phyloP scores from a whole-genome alignment of 2,797 vertebrate genomes.

The Peromyscus eremicus region DNA sequence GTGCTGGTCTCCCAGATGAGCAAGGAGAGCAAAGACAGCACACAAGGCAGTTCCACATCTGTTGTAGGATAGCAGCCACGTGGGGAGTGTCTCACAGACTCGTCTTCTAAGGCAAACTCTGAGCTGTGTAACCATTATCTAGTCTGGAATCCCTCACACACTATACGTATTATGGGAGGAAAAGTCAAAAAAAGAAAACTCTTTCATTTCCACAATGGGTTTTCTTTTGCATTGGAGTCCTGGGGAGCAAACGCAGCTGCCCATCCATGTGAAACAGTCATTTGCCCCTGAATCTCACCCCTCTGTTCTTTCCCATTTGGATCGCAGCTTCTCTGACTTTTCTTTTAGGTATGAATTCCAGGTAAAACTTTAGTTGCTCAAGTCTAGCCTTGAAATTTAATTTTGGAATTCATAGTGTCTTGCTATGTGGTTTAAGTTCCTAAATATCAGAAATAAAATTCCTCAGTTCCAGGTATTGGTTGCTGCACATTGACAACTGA shows the following conservation, averaged over 20 bases:
- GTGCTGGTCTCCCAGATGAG: not conserved
- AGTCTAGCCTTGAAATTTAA: not conserved
- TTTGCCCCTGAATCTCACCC: not conserved
- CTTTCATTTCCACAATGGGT: not conserved
- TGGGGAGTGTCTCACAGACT: not conserved
- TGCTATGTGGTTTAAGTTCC: not conserved
- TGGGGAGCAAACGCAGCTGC: not conserved
- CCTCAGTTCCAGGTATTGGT: not conserved
- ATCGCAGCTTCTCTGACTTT: not conserved
- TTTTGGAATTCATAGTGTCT: not conserved
- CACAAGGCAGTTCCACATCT: not conserved
- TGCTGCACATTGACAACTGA: not conserved
- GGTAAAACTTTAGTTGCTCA: not conserved
- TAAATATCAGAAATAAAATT: not conserved
- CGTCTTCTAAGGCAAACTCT: not conserved
- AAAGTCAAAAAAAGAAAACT: slow-evolving; percentile 21
- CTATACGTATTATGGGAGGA: not conserved
- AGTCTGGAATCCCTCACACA: not conserved
- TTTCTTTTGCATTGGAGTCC: not conserved
- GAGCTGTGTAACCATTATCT: not conserved
- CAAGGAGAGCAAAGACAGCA: not conserved
- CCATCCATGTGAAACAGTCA: not conserved
- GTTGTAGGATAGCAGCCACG: fast-evolving
- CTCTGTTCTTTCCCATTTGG: not conserved
- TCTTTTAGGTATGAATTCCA: slow-evolving; percentile 38